A percentile compares a stretch with the other conserved stretches of the same genome.
phyloP scores from a whole-genome alignment of 2,113 vertebrate species.

The Zosterops pallidus region DNA sequence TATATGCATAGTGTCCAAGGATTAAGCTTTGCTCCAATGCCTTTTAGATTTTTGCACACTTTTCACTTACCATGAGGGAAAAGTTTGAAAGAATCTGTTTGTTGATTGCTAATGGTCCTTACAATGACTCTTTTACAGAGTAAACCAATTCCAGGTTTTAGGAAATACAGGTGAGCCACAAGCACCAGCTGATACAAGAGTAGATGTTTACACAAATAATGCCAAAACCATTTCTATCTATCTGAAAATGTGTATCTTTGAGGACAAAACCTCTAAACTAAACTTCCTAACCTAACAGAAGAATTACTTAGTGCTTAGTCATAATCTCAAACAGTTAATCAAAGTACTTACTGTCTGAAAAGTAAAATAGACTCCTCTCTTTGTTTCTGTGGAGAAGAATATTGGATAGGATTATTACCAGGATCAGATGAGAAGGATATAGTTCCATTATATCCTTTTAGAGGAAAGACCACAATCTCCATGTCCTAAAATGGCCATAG shows the following conservation, averaged over 20 bases:
- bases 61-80: not conserved
- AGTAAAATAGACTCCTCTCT: not conserved
- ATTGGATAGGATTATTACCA: not conserved
- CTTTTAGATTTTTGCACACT: not conserved
- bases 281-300: not conserved
- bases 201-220: not conserved
- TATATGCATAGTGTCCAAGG: not conserved
- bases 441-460: not conserved
- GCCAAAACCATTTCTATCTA: not conserved
- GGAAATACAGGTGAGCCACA: not conserved
- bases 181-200: not conserved
- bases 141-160: not conserved
- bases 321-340: not conserved
- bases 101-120: not conserved
- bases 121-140: not conserved
- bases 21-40: slow-evolving; percentile 13
- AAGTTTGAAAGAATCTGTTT: not conserved
- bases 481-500: not conserved
- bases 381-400: not conserved
- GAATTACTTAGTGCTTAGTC: not conserved
- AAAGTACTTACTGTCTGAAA: not conserved
- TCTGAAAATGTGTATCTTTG: not conserved
- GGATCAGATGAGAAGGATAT: not conserved
- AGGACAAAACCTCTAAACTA: not conserved
- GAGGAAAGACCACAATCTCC: not conserved